A percentile compares a stretch with the other conserved stretches of the same genome.
Conservation (phyloP, 2,797 vertebrate genomes). For the Pogonophryne albipinna region DNA sequence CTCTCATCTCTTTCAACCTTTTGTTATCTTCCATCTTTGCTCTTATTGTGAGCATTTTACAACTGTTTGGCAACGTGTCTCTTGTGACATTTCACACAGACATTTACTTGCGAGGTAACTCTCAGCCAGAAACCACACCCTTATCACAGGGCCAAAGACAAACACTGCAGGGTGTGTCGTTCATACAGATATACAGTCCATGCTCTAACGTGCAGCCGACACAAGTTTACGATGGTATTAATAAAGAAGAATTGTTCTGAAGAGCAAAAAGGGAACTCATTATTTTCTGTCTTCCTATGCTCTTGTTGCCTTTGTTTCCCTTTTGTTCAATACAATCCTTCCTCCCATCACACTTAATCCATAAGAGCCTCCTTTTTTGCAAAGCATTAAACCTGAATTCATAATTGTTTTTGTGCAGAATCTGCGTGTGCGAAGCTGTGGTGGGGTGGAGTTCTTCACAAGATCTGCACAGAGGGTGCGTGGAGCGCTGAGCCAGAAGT, state of each 20-base stretch:
- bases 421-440: conserved; percentile 90
- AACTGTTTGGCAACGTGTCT: conserved; percentile 15
- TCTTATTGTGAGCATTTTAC: conserved; percentile 31
- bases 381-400: conserved; percentile 20
- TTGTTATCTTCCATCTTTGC: conserved; percentile 26
- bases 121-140: conserved; percentile 68
- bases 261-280: conserved; percentile 19
- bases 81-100: conserved; percentile 66
- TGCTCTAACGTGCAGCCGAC: conserved; percentile 65
- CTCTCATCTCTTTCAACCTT: conserved; percentile 1
- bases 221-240: conserved; percentile 7
- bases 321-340: conserved; percentile 38
- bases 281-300: conserved; percentile 11
- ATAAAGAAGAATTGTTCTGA: conserved; percentile 3
- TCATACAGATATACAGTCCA: conserved; percentile 31
- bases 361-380: conserved; percentile 3
- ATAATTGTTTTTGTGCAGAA: conserved; percentile 81
- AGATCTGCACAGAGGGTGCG: conserved; percentile 91
- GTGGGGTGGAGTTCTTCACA: conserved; percentile 93
- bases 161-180: conserved; percentile 77
- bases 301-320: conserved; percentile 23
- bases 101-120: conserved; percentile 37
- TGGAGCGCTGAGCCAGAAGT: conserved; percentile 93
- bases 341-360: conserved; percentile 6
- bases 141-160: conserved; percentile 71